These are phyloP conservation scores for Oligia strigilis DNA, from an alignment of 2,888 invertebrate species.

Conservation along the genomic window DNA sequence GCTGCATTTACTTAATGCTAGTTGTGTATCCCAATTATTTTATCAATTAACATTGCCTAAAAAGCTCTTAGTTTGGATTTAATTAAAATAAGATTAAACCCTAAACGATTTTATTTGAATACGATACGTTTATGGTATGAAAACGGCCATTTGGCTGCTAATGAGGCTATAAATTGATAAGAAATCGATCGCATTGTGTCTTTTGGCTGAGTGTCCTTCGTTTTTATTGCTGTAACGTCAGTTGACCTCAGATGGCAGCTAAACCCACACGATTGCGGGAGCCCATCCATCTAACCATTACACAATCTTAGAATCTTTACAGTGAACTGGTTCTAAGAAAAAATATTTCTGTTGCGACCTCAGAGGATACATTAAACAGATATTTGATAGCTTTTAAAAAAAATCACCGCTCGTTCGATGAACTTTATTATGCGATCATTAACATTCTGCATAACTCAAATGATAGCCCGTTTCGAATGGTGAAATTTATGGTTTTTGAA, in stretches of 20 bases:
- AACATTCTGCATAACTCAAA: constrained; percentile 59
- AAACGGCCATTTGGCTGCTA: constrained; percentile 69
- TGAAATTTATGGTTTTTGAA: constrained; percentile 15
- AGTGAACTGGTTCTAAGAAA: constrained; percentile 74
- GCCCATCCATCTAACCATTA: constrained; percentile 76
- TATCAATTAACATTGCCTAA: neutral
- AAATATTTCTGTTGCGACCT: constrained; percentile 73
- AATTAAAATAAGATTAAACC: constrained; percentile 18
- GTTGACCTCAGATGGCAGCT: constrained; percentile 71
- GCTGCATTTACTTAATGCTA: constrained; percentile 11
- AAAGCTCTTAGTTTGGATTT: neutral
- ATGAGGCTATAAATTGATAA: constrained; percentile 77
- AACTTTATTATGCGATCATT: constrained; percentile 68
- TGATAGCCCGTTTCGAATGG: constrained; percentile 14
- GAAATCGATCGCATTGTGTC: constrained; percentile 68
- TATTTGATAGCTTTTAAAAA: constrained; percentile 69
- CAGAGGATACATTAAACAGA: constrained; percentile 70
- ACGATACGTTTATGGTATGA: constrained; percentile 30
- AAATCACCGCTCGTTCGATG: constrained; percentile 61
- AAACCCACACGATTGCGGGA: constrained; percentile 79
- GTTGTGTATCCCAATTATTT: neutral
- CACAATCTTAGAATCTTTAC: constrained; percentile 77
- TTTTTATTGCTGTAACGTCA: constrained; percentile 81
- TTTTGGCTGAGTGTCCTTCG: constrained; percentile 78
- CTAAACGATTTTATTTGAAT: constrained; percentile 36